phyloP scores from a whole-genome alignment of 2,797 vertebrate species.

The Pterois miles region DNA sequence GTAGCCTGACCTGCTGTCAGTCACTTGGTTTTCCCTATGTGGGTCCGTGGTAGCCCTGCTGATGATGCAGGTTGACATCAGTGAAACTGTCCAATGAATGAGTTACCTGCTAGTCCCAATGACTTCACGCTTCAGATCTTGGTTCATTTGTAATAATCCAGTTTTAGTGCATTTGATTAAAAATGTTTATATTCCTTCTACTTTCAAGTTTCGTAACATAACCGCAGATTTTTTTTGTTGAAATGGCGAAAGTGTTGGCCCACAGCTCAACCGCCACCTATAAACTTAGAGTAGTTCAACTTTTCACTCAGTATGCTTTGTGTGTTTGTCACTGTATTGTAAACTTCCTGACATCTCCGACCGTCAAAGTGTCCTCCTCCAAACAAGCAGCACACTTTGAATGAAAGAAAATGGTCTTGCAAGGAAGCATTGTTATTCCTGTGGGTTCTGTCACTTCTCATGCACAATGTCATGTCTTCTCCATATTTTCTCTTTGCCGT shows the following conservation, averaged over 20 bases:
- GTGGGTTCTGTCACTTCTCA: slow-evolving; percentile 10
- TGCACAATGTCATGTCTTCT: slow-evolving; percentile 19
- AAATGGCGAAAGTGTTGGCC: neutral
- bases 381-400: slow-evolving; percentile 3
- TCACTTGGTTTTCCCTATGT: no score
- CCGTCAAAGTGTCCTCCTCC: slow-evolving; percentile 3
- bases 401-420: slow-evolving; percentile 8
- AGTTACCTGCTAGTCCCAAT: neutral
- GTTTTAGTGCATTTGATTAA: neutral
- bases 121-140: neutral
- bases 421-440: neutral
- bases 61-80: neutral
- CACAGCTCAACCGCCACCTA: neutral
- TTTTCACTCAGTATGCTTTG: neutral
- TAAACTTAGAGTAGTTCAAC: neutral
- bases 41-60: neutral
- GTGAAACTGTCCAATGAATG: neutral
- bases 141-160: fast-evolving
- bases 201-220: neutral
- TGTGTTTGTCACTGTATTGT: neutral
- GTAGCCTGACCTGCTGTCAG: no score
- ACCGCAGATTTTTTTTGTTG: neutral
- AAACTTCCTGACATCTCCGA: slow-evolving; percentile 11
- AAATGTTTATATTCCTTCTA: no score
- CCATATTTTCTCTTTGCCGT: slow-evolving; percentile 1